Evolutionary conservation across 2,888 invertebrate species (phyloP).

Genomic region (Aphidoletes aphidimyza): DNA sequence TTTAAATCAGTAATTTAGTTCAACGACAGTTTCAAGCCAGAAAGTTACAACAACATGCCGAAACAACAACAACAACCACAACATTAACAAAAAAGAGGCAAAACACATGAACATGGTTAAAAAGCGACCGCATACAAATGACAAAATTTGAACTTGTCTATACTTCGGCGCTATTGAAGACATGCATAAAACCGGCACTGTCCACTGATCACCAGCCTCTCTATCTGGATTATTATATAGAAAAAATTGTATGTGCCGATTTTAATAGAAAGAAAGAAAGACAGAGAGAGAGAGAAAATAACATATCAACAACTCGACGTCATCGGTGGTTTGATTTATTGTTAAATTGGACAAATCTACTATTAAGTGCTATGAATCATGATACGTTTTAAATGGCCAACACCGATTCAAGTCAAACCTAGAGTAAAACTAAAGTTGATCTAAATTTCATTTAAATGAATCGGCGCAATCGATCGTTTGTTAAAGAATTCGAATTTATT

Average conservation of each 20-base stretch:
- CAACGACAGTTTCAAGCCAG: constrained; percentile 16
- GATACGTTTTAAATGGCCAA: background rate
- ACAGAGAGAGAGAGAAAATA: background rate
- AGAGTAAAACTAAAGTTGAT: no score
- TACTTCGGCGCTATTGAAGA: background rate
- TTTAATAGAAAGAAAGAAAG: background rate
- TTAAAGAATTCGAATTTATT: no score
- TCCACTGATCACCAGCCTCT: background rate
- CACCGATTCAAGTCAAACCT: no score
- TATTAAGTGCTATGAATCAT: background rate
- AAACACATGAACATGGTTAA: background rate
- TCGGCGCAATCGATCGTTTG: no score
- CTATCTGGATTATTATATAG: background rate
- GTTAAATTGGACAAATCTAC: background rate
- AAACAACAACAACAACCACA: background rate
- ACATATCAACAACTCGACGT: background rate
- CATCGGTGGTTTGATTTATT: background rate
- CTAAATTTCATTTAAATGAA: no score
- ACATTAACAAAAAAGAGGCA: background rate
- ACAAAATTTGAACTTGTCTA: constrained; percentile 24
- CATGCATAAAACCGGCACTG: constrained; percentile 38
- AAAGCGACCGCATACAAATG: background rate
- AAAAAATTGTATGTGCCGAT: background rate
- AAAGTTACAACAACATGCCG: background rate
- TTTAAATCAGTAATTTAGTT: constrained; percentile 22